These are phyloP conservation scores for Tineola bisselliella DNA, from an alignment of 2,888 invertebrate genomes.

Conservation along the genomic window DNA sequence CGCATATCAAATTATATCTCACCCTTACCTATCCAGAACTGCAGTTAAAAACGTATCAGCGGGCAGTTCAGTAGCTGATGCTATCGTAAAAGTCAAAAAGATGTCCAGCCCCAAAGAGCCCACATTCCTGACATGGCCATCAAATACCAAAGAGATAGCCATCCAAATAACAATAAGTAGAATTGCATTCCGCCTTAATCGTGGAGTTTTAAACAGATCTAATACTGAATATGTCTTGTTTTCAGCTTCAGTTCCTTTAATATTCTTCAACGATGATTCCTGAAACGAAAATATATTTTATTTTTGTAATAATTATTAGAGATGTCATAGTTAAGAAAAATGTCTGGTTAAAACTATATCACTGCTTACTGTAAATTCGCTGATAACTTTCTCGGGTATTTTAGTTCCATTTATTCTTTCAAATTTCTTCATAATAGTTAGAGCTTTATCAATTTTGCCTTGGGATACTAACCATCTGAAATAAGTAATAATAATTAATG, in stretches of 20 bases:
- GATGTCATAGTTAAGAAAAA: background rate
- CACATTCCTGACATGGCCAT: constrained; percentile 89
- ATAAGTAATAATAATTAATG: too few species aligned
- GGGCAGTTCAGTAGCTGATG: constrained; percentile 84
- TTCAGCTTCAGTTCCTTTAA: constrained; percentile 76
- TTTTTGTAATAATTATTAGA: background rate
- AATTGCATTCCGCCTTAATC: constrained; percentile 78
- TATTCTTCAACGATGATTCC: constrained; percentile 74
- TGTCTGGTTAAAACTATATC: background rate
- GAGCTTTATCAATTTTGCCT: constrained; percentile 82
- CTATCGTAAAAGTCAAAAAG: constrained; percentile 87
- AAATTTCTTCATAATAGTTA: constrained; percentile 80
- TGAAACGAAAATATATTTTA: constrained; percentile 29
- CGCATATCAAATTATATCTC: too few species aligned
- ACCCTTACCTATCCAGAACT: constrained; percentile 69
- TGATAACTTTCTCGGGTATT: constrained; percentile 77
- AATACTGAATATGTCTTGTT: constrained; percentile 79
- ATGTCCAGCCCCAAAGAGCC: constrained; percentile 83
- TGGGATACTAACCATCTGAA: constrained; percentile 87
- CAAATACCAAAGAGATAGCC: constrained; percentile 88
- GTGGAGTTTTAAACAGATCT: constrained; percentile 82
- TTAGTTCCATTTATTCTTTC: constrained; percentile 81
- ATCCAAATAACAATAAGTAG: constrained; percentile 87
- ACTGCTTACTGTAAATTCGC: constrained; percentile 72
- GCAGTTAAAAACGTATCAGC: constrained; percentile 84